phyloP scores from a whole-genome alignment of 2,113 vertebrate species.

The Ellobius talpinus region DNA sequence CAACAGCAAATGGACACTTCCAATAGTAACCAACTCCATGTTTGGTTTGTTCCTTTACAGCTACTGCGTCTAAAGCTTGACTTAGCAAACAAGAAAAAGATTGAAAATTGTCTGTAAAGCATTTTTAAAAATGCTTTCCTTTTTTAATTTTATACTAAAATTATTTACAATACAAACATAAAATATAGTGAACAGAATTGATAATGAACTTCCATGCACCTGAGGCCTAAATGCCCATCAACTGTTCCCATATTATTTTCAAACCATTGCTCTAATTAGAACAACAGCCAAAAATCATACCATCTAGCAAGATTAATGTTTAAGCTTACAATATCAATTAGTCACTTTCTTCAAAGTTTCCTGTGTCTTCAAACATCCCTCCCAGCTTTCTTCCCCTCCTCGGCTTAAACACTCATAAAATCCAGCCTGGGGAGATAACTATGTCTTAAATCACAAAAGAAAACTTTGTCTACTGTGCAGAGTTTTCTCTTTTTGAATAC shows the following conservation, averaged over 20 bases:
- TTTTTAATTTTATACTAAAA: neutral
- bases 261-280: slow-evolving; percentile 3
- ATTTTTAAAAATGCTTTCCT: neutral
- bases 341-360: neutral
- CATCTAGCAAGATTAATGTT: slow-evolving; percentile 30
- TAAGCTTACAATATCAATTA: slow-evolving; percentile 6
- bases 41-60: neutral
- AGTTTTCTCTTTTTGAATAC: neutral
- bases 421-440: neutral
- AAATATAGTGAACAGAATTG: neutral
- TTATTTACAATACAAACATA: neutral
- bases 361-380: neutral
- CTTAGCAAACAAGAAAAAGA: neutral
- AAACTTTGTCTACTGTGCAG: neutral
- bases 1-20: neutral
- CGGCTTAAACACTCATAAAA: neutral
- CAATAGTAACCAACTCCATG: neutral
- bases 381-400: slow-evolving; percentile 2
- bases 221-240: neutral
- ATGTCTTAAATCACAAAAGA: neutral
- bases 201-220: neutral
- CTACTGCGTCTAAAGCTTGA: neutral
- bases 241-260: neutral
- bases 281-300: neutral
- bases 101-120: neutral